Percentiles rank a stretch among this genome's conserved stretches.
Evolutionary conservation across 1,140 invertebrate genomes (phyloP).

Genomic region (Drosophila insularis): DNA sequence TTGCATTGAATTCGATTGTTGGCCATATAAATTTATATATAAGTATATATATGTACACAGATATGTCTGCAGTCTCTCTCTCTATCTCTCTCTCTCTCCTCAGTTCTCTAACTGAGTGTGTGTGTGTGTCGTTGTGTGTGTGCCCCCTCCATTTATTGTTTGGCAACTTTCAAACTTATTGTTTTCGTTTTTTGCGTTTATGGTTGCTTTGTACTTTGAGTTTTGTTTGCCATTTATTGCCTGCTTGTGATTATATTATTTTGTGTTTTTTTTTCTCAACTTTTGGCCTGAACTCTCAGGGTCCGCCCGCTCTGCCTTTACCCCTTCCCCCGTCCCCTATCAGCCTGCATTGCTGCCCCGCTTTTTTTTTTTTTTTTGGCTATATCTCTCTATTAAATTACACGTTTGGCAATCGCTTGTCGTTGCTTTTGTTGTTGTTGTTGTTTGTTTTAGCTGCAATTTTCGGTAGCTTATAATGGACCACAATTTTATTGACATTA

Average conservation of each 20-base stretch:
- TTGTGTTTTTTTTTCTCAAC: constrained; percentile 49
- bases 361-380: constrained; percentile 2
- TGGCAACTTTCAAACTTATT: constrained; percentile 74
- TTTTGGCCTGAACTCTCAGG: constrained; percentile 64
- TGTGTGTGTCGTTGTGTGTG: background rate
- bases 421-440: constrained; percentile 14
- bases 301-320: background rate
- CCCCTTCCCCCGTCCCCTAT: background rate
- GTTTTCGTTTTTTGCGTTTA: constrained; percentile 74
- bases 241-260: constrained; percentile 69
- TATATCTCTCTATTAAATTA: constrained; percentile 56
- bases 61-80: background rate
- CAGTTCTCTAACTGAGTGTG: constrained; percentile 4
- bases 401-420: constrained; percentile 70
- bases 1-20: constrained; percentile 73
- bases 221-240: constrained; percentile 67
- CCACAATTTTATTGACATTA: constrained; percentile 81
- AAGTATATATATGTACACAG: no score
- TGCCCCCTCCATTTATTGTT: constrained; percentile 23
- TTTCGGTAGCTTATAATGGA: constrained; percentile 75
- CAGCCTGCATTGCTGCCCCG: constrained; percentile 2
- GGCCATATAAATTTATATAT: constrained; percentile 21
- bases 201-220: constrained; percentile 75
- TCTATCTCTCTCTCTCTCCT: background rate
- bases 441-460: constrained; percentile 61